Conservation (phyloP, 2,888 invertebrate genomes). For the Napeogenes inachia region DNA sequence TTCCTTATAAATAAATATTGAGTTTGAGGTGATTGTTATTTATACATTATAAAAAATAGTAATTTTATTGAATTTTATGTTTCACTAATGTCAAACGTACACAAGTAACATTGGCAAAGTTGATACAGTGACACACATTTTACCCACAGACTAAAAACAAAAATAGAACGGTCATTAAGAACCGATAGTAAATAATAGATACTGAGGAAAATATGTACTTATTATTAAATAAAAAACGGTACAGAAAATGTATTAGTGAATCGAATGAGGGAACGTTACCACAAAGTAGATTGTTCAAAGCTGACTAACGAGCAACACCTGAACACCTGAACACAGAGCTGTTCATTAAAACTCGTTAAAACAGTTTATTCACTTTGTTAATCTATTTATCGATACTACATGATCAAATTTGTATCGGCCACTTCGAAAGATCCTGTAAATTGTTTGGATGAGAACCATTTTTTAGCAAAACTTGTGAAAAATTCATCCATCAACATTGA, state of each 20-base stretch:
- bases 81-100: too few relatives aligned
- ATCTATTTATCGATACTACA: conserved; percentile 13
- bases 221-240: conserved; percentile 8
- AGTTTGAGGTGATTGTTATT: too few relatives aligned
- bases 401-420: neutral
- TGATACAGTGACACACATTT: too few relatives aligned
- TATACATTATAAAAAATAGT: too few relatives aligned
- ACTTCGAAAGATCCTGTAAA: neutral
- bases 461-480: too few relatives aligned
- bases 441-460: neutral
- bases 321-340: conserved; percentile 31
- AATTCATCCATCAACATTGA: too few relatives aligned
- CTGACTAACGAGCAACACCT: conserved; percentile 38
- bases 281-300: conserved; percentile 47
- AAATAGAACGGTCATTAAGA: too few relatives aligned
- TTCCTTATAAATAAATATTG: too few relatives aligned
- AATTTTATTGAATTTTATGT: too few relatives aligned
- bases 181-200: neutral
- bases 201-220: neutral
- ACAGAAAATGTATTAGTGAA: conserved; percentile 18
- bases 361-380: conserved; percentile 8
- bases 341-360: conserved; percentile 31
- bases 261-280: conserved; percentile 25
- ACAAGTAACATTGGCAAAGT: too few relatives aligned
- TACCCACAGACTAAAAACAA: too few relatives aligned